These are phyloP conservation scores for Fragum sueziense DNA, from an alignment of 2,888 invertebrate genomes.

Conservation along the genomic window DNA sequence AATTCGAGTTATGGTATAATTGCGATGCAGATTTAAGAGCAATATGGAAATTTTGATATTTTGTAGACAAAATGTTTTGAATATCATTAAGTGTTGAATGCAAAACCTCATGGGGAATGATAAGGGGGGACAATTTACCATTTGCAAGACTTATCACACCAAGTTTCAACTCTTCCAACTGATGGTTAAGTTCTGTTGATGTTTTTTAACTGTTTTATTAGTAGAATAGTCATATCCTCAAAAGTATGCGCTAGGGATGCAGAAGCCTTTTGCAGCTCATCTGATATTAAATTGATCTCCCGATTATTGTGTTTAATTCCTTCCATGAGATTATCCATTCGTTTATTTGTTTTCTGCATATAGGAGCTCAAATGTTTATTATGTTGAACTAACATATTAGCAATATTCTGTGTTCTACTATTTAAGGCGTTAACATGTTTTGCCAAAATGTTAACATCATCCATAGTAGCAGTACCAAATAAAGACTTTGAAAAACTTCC, in stretches of 20 bases:
- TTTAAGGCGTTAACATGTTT: conserved; percentile 20
- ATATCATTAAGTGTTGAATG: conserved; percentile 18
- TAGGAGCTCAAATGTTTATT: conserved; percentile 37
- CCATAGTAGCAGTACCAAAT: conserved; percentile 53
- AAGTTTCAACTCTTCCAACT: conserved; percentile 24
- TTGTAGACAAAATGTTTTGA: conserved; percentile 7
- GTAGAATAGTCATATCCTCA: conserved; percentile 1
- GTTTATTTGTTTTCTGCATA: conserved; percentile 24
- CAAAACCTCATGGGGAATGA: conserved; percentile 15
- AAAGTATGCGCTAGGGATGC: background rate
- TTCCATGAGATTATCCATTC: conserved; percentile 32
- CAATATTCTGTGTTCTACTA: background rate
- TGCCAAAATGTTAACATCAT: conserved; percentile 38
- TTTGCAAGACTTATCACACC: conserved; percentile 20
- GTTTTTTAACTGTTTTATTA: conserved; percentile 17
- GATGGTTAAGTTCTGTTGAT: conserved; percentile 16
- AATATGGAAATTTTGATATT: conserved; percentile 32
- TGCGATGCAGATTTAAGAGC: background rate
- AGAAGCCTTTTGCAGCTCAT: background rate
- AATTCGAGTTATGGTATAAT: conserved; percentile 24
- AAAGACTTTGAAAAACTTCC: conserved; percentile 44
- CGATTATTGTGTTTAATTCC: conserved; percentile 18
- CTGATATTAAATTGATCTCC: conserved; percentile 20
- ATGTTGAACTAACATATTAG: conserved; percentile 16
- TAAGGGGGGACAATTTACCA: conserved; percentile 27